Percentiles rank a stretch among this genome's conserved stretches.
These are phyloP conservation scores for Marcusenius ussheri DNA, from an alignment of 2,113 vertebrate genomes.

Conservation along the genomic window DNA sequence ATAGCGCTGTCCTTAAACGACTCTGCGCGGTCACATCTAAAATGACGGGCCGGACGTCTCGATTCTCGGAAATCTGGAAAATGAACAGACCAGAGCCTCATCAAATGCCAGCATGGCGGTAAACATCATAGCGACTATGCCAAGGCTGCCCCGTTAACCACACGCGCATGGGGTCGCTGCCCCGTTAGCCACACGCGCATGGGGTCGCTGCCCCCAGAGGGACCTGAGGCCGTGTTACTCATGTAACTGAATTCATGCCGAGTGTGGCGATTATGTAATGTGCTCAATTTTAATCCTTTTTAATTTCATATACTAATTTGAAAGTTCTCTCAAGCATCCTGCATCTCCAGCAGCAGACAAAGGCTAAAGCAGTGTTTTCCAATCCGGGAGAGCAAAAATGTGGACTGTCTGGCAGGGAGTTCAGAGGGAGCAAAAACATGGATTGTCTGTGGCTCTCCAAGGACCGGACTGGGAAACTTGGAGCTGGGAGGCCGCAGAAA, in stretches of 20 bases:
- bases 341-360: background rate
- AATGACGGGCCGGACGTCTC: background rate
- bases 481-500: too few species aligned
- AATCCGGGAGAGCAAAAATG: background rate
- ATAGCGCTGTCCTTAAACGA: background rate
- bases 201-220: background rate
- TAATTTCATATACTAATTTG: background rate
- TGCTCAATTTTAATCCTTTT: background rate
- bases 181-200: background rate
- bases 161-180: background rate
- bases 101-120: background rate
- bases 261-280: background rate
- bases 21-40: background rate
- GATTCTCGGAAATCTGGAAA: background rate
- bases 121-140: background rate
- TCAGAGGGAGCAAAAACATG: background rate
- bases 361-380: background rate
- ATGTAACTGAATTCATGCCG: background rate
- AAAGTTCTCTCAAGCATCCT: background rate
- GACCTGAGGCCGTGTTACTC: background rate
- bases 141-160: background rate
- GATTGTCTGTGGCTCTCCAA: background rate
- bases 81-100: background rate
- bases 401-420: too few species aligned
- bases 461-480: too few species aligned